Base-by-base conservation (phyloP, 2,113 vertebrate species). In the Osmerus eperlanus region DNA sequence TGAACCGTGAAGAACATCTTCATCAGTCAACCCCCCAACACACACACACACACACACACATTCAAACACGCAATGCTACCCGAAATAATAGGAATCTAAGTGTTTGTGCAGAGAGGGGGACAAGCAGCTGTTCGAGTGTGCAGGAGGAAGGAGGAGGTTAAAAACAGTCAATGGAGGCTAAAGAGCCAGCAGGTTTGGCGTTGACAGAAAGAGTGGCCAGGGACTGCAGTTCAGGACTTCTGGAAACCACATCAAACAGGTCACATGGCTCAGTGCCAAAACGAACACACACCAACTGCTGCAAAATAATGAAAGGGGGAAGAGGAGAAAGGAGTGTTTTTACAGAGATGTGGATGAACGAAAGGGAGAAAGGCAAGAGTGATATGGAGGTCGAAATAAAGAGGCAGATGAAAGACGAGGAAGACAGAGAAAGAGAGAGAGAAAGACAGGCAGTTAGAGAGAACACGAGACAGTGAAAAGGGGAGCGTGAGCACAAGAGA, bases 81-180 rank as follows among this genome's bases (percentile, higher is more conserved):
- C 36, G 6, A 87, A 90, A 90, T 85, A 84, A 84, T 82, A 76
- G 80, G 79, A 89, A 83, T 88, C 78, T 88, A 86, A 61, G 25
- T 88, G 85, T 87, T 81, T 67, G 79, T 78, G 77, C 67, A 79
- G 77, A 86, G 85, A 81, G 75, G 59, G 72, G 61, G 64, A 74
- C 83, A 83, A 83, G 81, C 90, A 93, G 88, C 92, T 92, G 91
- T 87, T 89, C 76, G 82, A 71, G 81, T 67, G 86, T 76, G 84
- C 84, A 51, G 82, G 84, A 89, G 87, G 84, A 84, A 90, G 78
- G 79, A 90, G 83, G 81, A 87, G 93, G 89, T 92, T 95, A 95
- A 94, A 88, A 83, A 91, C 91, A 94, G 93, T 93, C 88, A 83
- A 90, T 89, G 83, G 81, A 87, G 93, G 89, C 92, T 95, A 95